These are phyloP conservation scores for Cacatua alba DNA, from an alignment of 2,113 vertebrate species.

Conservation along the genomic window DNA sequence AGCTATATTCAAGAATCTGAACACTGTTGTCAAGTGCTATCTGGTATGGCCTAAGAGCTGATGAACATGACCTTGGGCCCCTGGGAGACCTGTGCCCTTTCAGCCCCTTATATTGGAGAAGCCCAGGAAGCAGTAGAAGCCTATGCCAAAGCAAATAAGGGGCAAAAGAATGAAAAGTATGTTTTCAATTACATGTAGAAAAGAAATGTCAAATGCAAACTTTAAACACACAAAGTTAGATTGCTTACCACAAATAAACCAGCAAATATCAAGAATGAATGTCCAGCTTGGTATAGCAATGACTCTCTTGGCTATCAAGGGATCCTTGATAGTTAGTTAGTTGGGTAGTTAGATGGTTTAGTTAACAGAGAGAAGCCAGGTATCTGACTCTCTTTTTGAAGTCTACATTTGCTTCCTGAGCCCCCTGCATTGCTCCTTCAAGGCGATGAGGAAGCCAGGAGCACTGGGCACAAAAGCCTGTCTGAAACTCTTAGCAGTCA, in stretches of 20 bases:
- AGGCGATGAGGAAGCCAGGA: background rate
- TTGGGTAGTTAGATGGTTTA: background rate
- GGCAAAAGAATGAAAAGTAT: background rate
- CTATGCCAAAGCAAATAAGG: background rate
- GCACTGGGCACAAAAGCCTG: background rate
- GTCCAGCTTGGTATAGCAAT: background rate
- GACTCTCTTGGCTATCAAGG: background rate
- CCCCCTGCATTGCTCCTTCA: background rate
- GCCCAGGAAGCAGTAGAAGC: background rate
- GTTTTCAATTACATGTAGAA: background rate
- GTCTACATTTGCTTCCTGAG: background rate
- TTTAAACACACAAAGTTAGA: background rate
- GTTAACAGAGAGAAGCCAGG: background rate
- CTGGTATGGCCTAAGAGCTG: background rate
- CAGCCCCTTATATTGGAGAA: background rate
- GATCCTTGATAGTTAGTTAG: background rate
- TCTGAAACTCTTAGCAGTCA: background rate
- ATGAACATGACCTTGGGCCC: rapidly evolving
- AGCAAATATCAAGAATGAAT: background rate
- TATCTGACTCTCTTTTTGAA: background rate
- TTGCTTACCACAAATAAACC: background rate
- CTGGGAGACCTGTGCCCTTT: background rate
- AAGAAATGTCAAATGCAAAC: background rate
- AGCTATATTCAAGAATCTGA: background rate
- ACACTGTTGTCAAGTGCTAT: background rate